Conservation (phyloP, 1,140 invertebrate genomes). For the Trichomalopsis sarcophagae region DNA sequence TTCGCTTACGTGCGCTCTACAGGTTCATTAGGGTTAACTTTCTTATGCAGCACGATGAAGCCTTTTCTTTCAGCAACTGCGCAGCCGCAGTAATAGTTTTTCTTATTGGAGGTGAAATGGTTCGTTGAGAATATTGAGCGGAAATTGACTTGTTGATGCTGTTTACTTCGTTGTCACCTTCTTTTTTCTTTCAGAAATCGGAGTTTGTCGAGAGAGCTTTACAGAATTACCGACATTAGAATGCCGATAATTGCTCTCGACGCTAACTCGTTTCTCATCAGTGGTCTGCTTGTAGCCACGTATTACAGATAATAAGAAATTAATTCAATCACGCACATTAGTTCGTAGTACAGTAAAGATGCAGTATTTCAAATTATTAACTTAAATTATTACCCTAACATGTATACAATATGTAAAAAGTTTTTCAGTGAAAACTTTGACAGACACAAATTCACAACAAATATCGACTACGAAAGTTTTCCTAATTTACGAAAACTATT, state of each 20-base stretch:
- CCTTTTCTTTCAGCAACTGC: background rate
- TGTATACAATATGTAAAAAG: background rate
- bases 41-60: background rate
- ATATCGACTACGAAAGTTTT: background rate
- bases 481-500: background rate
- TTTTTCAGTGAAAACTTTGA: background rate
- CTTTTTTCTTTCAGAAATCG: background rate
- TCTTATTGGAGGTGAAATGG: background rate
- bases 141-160: background rate
- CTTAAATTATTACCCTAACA: too few relatives aligned
- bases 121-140: background rate
- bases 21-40: slow-evolving; percentile 1
- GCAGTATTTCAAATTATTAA: too few relatives aligned
- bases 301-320: too few relatives aligned
- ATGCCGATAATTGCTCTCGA: background rate
- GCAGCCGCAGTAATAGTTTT: background rate
- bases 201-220: background rate
- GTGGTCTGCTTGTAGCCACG: too few relatives aligned
- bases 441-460: slow-evolving; percentile 1
- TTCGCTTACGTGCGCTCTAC: background rate
- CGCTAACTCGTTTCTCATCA: too few relatives aligned
- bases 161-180: background rate
- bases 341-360: too few relatives aligned
- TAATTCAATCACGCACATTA: too few relatives aligned
- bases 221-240: background rate